These are phyloP conservation scores for Clarias magur DNA, from an alignment of 2,113 vertebrate species.

Conservation along the genomic window DNA sequence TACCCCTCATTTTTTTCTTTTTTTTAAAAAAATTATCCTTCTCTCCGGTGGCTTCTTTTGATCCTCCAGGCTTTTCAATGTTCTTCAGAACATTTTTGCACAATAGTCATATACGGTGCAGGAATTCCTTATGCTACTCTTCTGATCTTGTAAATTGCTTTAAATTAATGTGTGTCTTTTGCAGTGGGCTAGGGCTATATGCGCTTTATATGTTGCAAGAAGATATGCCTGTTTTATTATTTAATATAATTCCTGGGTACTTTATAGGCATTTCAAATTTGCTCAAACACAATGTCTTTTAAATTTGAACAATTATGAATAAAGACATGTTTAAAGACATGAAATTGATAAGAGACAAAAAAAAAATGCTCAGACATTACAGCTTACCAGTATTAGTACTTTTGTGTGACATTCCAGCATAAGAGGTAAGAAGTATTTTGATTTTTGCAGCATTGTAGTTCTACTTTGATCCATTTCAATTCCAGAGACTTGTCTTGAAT, in stretches of 20 bases:
- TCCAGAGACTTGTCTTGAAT: too few relatives aligned
- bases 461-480: background rate
- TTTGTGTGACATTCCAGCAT: too few relatives aligned
- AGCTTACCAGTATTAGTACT: too few relatives aligned
- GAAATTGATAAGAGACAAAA: too few relatives aligned
- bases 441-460: background rate
- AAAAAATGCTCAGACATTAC: too few relatives aligned
- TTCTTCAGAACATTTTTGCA: background rate
- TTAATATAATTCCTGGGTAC: background rate
- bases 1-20: constrained; percentile 1
- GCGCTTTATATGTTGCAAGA: background rate
- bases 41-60: background rate
- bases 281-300: background rate
- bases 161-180: background rate
- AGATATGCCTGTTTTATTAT: background rate
- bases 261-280: background rate
- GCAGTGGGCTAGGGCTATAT: background rate
- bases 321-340: background rate
- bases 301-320: background rate
- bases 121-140: background rate
- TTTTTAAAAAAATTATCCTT: constrained; percentile 38
- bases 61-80: background rate
- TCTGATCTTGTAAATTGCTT: background rate
- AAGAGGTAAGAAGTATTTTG: too few relatives aligned
- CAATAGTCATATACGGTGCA: background rate